phyloP scores from a whole-genome alignment of 2,888 invertebrate species.

The Pyrrhosoma nymphula region DNA sequence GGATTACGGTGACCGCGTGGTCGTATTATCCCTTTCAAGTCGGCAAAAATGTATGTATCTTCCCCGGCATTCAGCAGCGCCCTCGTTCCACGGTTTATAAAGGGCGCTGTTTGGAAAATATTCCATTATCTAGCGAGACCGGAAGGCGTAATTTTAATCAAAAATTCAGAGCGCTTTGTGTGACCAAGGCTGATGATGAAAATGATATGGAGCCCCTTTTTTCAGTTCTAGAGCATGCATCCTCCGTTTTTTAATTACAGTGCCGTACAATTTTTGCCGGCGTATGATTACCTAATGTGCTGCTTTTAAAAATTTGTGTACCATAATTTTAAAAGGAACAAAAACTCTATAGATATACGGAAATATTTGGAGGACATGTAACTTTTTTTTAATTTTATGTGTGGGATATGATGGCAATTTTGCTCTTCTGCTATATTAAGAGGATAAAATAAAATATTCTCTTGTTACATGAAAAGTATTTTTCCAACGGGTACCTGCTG shows the following conservation, averaged over 20 bases:
- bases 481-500: too few species aligned
- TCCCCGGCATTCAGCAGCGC: neutral
- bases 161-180: neutral
- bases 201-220: neutral
- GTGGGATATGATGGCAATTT: neutral
- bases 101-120: neutral
- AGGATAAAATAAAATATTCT: neutral
- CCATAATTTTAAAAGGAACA: neutral
- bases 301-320: neutral
- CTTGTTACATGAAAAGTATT: too few species aligned
- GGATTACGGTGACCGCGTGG: conserved; percentile 2
- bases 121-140: neutral
- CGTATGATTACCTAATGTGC: neutral
- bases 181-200: neutral
- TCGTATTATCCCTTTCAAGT: neutral
- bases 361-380: neutral
- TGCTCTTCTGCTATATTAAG: neutral
- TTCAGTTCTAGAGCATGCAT: neutral
- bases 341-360: neutral
- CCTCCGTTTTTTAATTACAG: neutral
- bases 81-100: neutral
- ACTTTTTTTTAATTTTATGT: neutral
- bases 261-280: neutral
- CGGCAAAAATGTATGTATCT: neutral
- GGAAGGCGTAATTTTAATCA: conserved; percentile 13